Conservation (phyloP, 2,797 vertebrate genomes). For the Schizopygopsis pylzovi region DNA sequence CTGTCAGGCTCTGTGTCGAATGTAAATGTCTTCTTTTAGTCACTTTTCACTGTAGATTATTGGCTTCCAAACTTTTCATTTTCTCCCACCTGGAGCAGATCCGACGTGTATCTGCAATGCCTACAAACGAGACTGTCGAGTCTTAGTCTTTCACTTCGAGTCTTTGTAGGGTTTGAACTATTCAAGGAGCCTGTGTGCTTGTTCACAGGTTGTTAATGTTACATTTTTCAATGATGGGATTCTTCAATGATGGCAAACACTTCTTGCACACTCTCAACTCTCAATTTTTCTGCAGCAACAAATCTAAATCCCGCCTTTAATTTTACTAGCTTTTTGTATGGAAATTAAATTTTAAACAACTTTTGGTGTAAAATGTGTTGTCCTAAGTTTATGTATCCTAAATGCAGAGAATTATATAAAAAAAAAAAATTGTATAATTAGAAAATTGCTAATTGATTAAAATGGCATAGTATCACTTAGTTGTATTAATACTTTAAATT, state of each 20-base stretch:
- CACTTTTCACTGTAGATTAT: conserved; percentile 69
- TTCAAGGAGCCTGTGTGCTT: conserved; percentile 14
- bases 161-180: conserved; percentile 7
- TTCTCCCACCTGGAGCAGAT: conserved; percentile 51
- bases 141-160: conserved; percentile 19
- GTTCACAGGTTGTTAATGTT: background rate
- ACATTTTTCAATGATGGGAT: background rate
- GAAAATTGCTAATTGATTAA: background rate
- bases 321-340: background rate
- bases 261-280: background rate
- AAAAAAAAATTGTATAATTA: background rate
- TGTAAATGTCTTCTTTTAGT: conserved; percentile 76
- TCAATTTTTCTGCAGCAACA: background rate
- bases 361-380: background rate
- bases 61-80: conserved; percentile 70
- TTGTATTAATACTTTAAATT: background rate
- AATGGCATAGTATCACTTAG: background rate
- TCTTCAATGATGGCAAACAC: background rate
- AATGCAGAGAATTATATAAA: background rate
- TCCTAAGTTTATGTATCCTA: background rate
- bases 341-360: background rate
- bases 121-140: background rate
- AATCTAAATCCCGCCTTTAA: background rate
- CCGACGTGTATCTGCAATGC: conserved; percentile 23
- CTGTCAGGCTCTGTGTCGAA: conserved; percentile 72